Base-by-base conservation (phyloP, 2,113 vertebrate genomes). In the Sebastes fasciatus region DNA sequence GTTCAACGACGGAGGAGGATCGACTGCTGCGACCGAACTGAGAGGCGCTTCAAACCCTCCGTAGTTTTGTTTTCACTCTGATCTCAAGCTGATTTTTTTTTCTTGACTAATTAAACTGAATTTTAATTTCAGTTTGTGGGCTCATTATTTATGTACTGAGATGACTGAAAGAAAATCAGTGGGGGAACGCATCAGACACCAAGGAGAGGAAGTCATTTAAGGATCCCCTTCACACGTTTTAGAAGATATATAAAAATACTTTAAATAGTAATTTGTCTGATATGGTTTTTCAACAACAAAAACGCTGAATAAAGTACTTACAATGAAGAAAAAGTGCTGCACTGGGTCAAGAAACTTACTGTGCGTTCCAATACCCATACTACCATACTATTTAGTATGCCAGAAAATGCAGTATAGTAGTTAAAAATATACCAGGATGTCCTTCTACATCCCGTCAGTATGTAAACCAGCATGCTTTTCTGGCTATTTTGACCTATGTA, bases 61-160 rank as follows among this genome's bases (percentile, higher is more conserved):
- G 12, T 4, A 62, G n/a, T 55, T 79, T 51, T 63, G 65, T 69
- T 84, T 80, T 69, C 43, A 23, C 43, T 72, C 40, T 79, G 26
- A 68, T 80, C 46, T 77, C 42, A 21, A 80, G 67, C 60, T 76
- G 71, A 75, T 82, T 75, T 77, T 83, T 69, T 43, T 78, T 57
- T 57, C 71, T 80, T 55, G 10, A 69, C 55, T 74, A 65, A 91
- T 89, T 89, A 91, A 91, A 91, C 6, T 68, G 21, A 74, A 79
- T 78, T 79, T 81, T 52, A 52, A 83, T 71, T 74, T 82, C 70
- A 40, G 46, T 70, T 55, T 75, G 63, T 65, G 63, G 74, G 54
- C 16, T 80, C 26, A 19, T 91, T 86, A 77, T 89, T 89, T 66
- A 61, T 63, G 76, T 12, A 4, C 42, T 5, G 26, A 46, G 43